A percentile compares a stretch with the other conserved stretches of the same genome.
Conservation (phyloP, 1,140 invertebrate genomes). For the Chrysomallon squamiferum region DNA sequence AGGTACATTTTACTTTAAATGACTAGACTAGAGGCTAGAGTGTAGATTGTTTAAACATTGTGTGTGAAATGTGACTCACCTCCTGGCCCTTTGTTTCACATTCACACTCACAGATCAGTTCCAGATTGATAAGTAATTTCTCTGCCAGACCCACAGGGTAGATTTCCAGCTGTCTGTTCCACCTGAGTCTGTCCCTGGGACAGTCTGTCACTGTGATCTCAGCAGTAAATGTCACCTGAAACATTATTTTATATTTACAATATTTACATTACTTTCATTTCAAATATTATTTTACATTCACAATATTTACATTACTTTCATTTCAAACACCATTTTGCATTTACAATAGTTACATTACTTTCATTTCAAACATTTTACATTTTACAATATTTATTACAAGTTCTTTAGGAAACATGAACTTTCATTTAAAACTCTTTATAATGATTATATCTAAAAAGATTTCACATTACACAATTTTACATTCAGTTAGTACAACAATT, state of each 20-base stretch:
- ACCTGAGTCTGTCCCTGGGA: conserved; percentile 66
- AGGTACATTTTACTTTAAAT: too few relatives aligned
- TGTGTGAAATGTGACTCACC: too few relatives aligned
- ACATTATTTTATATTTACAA: neutral
- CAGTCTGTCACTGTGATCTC: conserved; percentile 72
- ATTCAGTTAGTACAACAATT: too few relatives aligned
- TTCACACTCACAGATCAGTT: conserved; percentile 89
- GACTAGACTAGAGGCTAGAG: too few relatives aligned
- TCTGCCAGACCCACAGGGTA: conserved; percentile 94
- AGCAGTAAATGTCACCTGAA: conserved; percentile 66
- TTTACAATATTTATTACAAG: neutral
- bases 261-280: neutral
- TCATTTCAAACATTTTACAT: neutral
- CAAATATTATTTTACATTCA: neutral
- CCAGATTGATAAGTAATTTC: conserved; percentile 80
- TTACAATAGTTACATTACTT: neutral
- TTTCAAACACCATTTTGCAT: too few relatives aligned
- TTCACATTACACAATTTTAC: too few relatives aligned
- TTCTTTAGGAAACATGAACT: too few relatives aligned
- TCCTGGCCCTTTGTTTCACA: conserved; percentile 67
- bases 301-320: neutral
- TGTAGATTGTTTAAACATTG: too few relatives aligned
- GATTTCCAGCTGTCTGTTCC: conserved; percentile 78
- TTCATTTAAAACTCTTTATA: too few relatives aligned
- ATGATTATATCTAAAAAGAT: too few relatives aligned